Evolutionary conservation across 2,797 vertebrate species (phyloP).

Genomic region (Australoheros facetus): DNA sequence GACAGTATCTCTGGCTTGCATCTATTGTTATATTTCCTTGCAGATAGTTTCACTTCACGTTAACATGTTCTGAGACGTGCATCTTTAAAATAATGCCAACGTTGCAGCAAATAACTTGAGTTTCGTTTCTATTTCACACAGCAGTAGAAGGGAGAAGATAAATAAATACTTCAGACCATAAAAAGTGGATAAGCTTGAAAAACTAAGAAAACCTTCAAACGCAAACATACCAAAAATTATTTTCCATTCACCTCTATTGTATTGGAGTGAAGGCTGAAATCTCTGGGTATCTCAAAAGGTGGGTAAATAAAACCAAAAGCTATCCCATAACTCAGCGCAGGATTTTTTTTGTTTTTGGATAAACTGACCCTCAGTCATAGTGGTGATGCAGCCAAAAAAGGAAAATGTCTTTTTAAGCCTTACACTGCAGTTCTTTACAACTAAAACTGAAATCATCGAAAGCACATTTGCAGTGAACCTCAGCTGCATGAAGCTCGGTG

Average conservation of each 20-base stretch:
- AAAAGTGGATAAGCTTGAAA: not conserved
- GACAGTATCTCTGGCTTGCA: not conserved
- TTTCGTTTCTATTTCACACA: not conserved
- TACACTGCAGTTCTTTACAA: not conserved
- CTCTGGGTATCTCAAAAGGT: not conserved
- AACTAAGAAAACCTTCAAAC: not conserved
- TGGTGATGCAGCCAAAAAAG: not conserved
- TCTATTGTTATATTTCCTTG: not conserved
- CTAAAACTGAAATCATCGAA: not conserved
- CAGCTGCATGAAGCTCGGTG: not conserved
- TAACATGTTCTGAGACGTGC: not conserved
- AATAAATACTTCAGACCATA: not conserved
- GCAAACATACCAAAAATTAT: conserved; percentile 21
- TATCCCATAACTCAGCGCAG: not conserved
- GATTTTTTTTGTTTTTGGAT: not conserved
- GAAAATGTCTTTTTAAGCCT: not conserved
- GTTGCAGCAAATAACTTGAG: not conserved
- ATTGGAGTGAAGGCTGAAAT: not conserved
- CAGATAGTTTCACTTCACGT: not conserved
- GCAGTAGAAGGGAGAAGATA: not conserved
- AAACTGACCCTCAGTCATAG: not conserved
- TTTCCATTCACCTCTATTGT: not conserved
- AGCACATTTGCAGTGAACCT: not conserved
- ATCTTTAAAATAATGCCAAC: not conserved
- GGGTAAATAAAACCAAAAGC: conserved; percentile 6